Evolutionary conservation across 2,888 invertebrate species (phyloP).

Genomic region (Ectemnius continuus): DNA sequence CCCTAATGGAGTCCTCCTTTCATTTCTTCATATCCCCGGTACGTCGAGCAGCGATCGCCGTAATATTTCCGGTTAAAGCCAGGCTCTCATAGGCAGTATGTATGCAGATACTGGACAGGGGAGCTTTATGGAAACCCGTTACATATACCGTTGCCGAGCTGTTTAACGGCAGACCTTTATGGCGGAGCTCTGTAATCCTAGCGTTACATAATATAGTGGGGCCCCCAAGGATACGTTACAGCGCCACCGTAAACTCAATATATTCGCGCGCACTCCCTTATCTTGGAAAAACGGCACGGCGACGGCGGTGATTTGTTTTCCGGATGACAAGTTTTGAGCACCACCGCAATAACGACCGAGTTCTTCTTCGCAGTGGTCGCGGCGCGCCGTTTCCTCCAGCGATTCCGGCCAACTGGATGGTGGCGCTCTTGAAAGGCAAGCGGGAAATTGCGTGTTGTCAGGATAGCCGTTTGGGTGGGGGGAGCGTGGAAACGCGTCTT

Average conservation of each 20-base stretch:
- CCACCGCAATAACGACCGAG: slow-evolving; percentile 31
- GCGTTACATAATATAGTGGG: slow-evolving; percentile 52
- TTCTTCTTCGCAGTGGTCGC: not conserved
- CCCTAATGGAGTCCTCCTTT: not conserved
- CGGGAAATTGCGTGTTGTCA: slow-evolving; percentile 13
- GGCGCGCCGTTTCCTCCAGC: no score
- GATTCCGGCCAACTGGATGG: slow-evolving; percentile 7
- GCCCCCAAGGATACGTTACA: slow-evolving; percentile 51
- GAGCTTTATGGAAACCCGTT: slow-evolving; percentile 58
- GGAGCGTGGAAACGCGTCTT: no score
- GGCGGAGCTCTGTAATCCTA: slow-evolving; percentile 58
- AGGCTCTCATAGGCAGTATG: not conserved
- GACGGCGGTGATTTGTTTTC: slow-evolving; percentile 40
- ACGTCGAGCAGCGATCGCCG: slow-evolving; percentile 3
- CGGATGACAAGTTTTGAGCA: slow-evolving; percentile 38
- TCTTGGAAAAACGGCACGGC: slow-evolving; percentile 6
- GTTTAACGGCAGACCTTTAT: slow-evolving; percentile 64
- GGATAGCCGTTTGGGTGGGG: no score
- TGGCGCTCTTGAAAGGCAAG: not conserved
- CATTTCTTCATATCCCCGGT: not conserved
- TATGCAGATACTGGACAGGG: slow-evolving; percentile 16
- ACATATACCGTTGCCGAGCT: slow-evolving; percentile 44
- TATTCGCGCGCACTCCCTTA: slow-evolving; percentile 19
- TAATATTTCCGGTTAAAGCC: slow-evolving; percentile 19
- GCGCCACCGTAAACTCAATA: slow-evolving; percentile 58